Percentiles rank a stretch among this genome's conserved stretches.
Evolutionary conservation across 2,797 vertebrate species (phyloP).

Genomic region (Amblyraja radiata): DNA sequence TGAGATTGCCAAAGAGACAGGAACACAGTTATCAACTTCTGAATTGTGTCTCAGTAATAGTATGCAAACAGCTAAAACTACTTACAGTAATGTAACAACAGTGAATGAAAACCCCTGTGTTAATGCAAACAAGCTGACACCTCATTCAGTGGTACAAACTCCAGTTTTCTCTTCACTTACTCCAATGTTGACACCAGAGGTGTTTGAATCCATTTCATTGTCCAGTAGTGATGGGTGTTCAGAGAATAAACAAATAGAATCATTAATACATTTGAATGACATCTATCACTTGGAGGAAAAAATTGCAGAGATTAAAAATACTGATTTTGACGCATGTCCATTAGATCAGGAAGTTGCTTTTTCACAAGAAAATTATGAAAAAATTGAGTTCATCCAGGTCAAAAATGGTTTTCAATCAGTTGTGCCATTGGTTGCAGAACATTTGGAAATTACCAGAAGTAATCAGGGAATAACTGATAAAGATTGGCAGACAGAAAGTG

Average conservation of each 20-base stretch:
- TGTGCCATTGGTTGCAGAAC: background rate
- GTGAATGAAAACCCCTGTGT: background rate
- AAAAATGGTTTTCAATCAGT: background rate
- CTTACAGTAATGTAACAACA: background rate
- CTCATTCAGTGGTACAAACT: background rate
- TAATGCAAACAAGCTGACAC: background rate
- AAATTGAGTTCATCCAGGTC: constrained; percentile 22
- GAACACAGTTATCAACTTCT: background rate
- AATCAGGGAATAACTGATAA: too few species aligned
- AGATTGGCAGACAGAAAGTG: background rate
- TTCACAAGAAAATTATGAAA: constrained; percentile 28
- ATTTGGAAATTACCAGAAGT: background rate
- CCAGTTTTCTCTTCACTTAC: background rate
- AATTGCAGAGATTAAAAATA: background rate
- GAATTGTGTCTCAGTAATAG: background rate
- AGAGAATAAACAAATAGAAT: background rate
- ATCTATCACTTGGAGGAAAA: background rate
- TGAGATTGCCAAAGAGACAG: background rate
- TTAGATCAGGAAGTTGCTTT: background rate
- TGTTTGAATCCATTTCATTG: background rate
- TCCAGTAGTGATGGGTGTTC: background rate
- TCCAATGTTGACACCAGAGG: too few species aligned
- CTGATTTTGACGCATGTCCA: background rate
- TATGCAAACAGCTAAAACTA: background rate
- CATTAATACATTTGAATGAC: background rate